Percentiles rank a stretch among this genome's conserved stretches.
Evolutionary conservation across 2,113 vertebrate genomes (phyloP).

Genomic region (Ailuropoda melanoleuca): DNA sequence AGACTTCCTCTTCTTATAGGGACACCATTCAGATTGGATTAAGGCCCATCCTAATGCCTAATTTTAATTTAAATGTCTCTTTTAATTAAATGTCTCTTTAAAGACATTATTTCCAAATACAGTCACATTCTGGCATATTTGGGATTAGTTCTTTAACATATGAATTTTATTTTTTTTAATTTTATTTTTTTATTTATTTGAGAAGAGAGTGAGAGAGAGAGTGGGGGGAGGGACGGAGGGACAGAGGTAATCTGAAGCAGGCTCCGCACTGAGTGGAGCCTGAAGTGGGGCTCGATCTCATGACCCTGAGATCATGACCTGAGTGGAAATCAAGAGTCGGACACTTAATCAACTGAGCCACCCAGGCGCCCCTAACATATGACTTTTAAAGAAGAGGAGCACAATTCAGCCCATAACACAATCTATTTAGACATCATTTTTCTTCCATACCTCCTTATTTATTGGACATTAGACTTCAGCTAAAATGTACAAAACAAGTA

Average conservation of each 20-base stretch:
- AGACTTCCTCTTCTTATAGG: background rate
- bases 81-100: background rate
- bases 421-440: background rate
- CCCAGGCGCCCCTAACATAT: background rate
- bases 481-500: background rate
- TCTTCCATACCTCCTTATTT: background rate
- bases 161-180: background rate
- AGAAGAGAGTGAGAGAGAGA: background rate
- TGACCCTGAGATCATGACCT: background rate
- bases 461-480: background rate
- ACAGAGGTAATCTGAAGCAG: background rate
- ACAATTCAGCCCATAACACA: background rate
- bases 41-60: background rate
- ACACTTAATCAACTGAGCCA: background rate
- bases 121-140: background rate
- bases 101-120: background rate
- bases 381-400: background rate
- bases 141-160: background rate
- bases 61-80: background rate
- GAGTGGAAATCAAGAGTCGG: background rate
- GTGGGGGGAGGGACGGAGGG: background rate
- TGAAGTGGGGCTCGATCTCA: background rate
- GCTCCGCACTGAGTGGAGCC: background rate
- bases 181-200: background rate
- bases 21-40: background rate